Evolutionary conservation across 2,888 invertebrate genomes (phyloP), one percentile per base, ranked within the genome.

Genomic region (Elegia similella): DNA sequence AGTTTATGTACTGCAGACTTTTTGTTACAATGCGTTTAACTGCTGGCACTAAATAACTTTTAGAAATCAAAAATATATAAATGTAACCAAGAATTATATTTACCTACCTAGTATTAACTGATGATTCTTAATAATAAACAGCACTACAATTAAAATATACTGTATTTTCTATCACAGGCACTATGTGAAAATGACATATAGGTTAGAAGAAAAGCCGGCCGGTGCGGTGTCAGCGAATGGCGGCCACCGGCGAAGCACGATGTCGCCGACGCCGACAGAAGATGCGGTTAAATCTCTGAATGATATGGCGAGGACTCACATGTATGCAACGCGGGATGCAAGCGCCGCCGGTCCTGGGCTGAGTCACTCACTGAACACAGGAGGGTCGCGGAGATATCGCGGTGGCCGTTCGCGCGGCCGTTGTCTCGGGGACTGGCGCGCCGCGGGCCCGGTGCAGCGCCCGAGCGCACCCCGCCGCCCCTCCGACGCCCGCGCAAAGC

Each of bases 341-440:
- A 76, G 70, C 68, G 75, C 82, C 80, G 75, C 81, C 82, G 84
- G 75, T 78, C 76, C 76, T 78, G 77, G 82, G 81, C 76, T 76
- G 73, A 69, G 71, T 69, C 79, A 81, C 80, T 72, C 79, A 81
- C 77, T 74, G 79, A 76, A 79, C 71, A 68, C 69, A 65, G 65
- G 69, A 64, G 61, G 59, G 61, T 72, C 69, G 69, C 73, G 64
- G 62, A 70, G 72, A 66, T 73, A 67, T 83, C 84, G 86, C 88
- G 86, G 75, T 86, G 88, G 89, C 89, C 89, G 90, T 83, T 87
- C 90, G 77, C 88, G 76, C 84, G 88, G 90, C 88, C 90, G 89
- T 86, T 87, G 89, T 88, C 86, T 88, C 85, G 86, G 84, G 89
- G 88, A 91, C 91, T 91, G 88, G 83, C 88, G 86, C 81, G 79